phyloP scores from a whole-genome alignment of 2,113 vertebrate species.

The Cnemophilus loriae region DNA sequence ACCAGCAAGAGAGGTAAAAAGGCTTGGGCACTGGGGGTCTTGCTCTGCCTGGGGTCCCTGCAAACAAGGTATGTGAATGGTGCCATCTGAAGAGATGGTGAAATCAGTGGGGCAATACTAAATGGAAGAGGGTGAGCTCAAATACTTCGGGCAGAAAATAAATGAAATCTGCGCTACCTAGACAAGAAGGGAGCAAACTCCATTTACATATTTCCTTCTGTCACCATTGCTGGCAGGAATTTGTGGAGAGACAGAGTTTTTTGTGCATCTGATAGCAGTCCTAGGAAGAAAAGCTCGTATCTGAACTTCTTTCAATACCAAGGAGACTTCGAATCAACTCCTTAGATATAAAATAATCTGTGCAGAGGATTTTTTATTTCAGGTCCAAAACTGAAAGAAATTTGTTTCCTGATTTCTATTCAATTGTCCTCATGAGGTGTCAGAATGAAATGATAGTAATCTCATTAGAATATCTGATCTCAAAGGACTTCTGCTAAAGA shows the following conservation, averaged over 20 bases:
- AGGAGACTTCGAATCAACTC: background rate
- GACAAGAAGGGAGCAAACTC: background rate
- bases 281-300: background rate
- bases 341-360: background rate
- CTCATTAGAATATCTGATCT: slow-evolving; percentile 51
- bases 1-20: background rate
- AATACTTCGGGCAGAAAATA: background rate
- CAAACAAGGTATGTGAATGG: background rate
- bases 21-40: background rate
- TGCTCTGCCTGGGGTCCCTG: background rate
- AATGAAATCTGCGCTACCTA: background rate
- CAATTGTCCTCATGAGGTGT: slow-evolving; percentile 2
- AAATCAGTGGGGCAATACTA: background rate
- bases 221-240: background rate
- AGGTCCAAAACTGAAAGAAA: background rate
- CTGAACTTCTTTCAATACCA: background rate
- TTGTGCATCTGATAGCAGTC: background rate
- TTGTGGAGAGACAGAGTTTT: background rate
- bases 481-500: slow-evolving; percentile 46
- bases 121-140: background rate
- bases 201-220: background rate
- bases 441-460: slow-evolving; percentile 45
- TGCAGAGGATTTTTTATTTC: slow-evolving; percentile 11
- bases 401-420: slow-evolving; percentile 33
- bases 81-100: background rate